Evolutionary conservation across 2,888 invertebrate genomes (phyloP), one percentile per base, ranked within the genome.

Genomic region (Chouioia cunea): DNA sequence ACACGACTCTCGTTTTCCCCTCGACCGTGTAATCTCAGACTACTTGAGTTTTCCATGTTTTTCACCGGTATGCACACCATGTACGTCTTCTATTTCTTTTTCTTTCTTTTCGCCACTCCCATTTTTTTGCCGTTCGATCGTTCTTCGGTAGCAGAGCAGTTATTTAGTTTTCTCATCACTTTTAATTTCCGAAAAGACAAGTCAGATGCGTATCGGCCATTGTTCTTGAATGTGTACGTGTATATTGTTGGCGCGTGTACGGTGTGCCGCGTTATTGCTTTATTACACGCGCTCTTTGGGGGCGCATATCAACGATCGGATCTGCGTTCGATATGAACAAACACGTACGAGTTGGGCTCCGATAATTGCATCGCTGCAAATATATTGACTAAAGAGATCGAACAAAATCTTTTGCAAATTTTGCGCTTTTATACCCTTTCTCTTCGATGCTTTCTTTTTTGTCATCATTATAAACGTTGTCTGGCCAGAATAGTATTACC

Each of bases 111-210:
- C 15, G 15, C 44, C n/a, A 15, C 22, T 22, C 3, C 20, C 36
- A 18, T 15, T n/a, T 69, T 67, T 57, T 70, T 76, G 65, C 62
- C 65, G 69, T 64, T 60, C 73, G 69, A 50, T 64, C 76, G 69
- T 70, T 71, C 73, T 73, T 4, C 27, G 3, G 12, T 4, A 14
- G 36, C n/a, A 2, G 68, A 64, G 73, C 66, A 69, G 75, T 77
- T 81, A 80, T 84, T 83, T 83, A 83, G 82, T 81, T 83, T 83
- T 83, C 83, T 82, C 83, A 82, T 83, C 82, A 81, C 79, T 83
- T 83, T 84, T 83, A 82, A 84, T 83, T 82, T 83, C 76, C 75
- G 78, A 80, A 36, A 79, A 82, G 81, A 82, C 82, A 83, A 80
- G 78, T 77, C 77, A 80, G 82, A 83, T 82, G 78, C 76, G 75